Percentiles rank a stretch among this genome's conserved stretches.
phyloP scores from a whole-genome alignment of 2,797 vertebrate genomes.

The Notamacropus eugenii region DNA sequence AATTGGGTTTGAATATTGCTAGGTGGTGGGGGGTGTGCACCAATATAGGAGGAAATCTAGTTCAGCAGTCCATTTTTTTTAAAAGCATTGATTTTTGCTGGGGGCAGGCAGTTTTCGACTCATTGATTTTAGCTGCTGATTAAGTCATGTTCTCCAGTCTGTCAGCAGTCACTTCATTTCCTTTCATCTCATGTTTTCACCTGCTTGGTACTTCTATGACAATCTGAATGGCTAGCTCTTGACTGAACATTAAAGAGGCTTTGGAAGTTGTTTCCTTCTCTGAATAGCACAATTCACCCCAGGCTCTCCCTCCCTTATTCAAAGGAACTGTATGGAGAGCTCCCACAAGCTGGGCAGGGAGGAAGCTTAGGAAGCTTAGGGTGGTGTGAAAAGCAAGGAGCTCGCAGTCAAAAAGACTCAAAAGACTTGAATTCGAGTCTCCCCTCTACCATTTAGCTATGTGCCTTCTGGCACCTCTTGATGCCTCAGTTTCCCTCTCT shows the following conservation, averaged over 20 bases:
- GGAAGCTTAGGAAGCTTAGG: background rate
- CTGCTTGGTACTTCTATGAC: slow-evolving; percentile 34
- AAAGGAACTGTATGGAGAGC: slow-evolving; percentile 11
- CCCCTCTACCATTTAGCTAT: background rate
- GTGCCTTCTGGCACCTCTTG: background rate
- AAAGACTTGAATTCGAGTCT: background rate
- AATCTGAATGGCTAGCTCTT: background rate
- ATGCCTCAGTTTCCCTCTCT: background rate
- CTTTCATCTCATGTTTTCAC: slow-evolving; percentile 61
- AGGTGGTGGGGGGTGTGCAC: slow-evolving; percentile 54
- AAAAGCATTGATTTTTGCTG: slow-evolving; percentile 72
- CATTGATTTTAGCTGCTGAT: slow-evolving; percentile 68
- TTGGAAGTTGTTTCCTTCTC: slow-evolving; percentile 43
- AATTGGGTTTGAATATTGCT: background rate
- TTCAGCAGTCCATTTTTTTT: slow-evolving; percentile 24
- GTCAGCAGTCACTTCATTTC: slow-evolving; percentile 64
- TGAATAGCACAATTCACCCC: background rate
- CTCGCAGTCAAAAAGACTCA: background rate
- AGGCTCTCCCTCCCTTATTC: slow-evolving; percentile 36
- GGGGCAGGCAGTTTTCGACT: slow-evolving; percentile 59
- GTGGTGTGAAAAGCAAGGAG: background rate
- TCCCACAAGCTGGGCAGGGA: slow-evolving; percentile 16
- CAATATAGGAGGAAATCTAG: slow-evolving; percentile 21
- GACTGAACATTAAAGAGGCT: slow-evolving; percentile 28
- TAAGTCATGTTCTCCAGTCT: slow-evolving; percentile 58